Percentiles rank a stretch among this genome's conserved stretches.
phyloP scores from a whole-genome alignment of 1,140 invertebrate genomes.

The Drosophila dunni region DNA sequence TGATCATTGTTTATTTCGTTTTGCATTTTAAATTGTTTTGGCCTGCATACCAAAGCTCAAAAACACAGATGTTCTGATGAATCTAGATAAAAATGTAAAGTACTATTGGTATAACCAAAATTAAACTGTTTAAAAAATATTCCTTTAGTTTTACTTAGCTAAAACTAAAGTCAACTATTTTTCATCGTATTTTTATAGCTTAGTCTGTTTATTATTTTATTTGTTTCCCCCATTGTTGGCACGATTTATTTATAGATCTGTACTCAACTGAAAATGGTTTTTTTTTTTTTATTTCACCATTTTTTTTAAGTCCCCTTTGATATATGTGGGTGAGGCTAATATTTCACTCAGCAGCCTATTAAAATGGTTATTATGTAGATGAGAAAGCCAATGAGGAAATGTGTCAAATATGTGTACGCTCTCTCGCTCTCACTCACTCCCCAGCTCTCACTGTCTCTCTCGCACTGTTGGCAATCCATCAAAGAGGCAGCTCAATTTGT shows the following conservation, averaged over 20 bases:
- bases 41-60: background rate
- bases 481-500: conserved; percentile 56
- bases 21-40: background rate
- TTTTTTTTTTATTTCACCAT: conserved; percentile 6
- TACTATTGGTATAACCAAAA: too few species aligned
- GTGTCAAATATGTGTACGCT: background rate
- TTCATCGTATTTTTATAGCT: background rate
- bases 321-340: background rate
- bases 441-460: too few species aligned
- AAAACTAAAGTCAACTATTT: background rate
- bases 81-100: too few species aligned
- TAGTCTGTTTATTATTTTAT: conserved; percentile 3
- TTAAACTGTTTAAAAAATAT: too few species aligned
- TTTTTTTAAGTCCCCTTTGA: background rate
- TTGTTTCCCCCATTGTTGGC: background rate
- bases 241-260: conserved; percentile 6
- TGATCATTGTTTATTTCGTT: conserved; percentile 2
- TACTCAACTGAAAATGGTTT: conserved; percentile 4
- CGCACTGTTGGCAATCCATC: conserved; percentile 21
- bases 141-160: background rate
- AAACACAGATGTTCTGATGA: too few species aligned
- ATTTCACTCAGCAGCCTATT: background rate
- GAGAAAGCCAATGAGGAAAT: background rate
- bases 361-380: background rate
- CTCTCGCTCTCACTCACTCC: too few species aligned